Conservation (phyloP, 1,140 invertebrate genomes). For the Panulirus ornatus region DNA sequence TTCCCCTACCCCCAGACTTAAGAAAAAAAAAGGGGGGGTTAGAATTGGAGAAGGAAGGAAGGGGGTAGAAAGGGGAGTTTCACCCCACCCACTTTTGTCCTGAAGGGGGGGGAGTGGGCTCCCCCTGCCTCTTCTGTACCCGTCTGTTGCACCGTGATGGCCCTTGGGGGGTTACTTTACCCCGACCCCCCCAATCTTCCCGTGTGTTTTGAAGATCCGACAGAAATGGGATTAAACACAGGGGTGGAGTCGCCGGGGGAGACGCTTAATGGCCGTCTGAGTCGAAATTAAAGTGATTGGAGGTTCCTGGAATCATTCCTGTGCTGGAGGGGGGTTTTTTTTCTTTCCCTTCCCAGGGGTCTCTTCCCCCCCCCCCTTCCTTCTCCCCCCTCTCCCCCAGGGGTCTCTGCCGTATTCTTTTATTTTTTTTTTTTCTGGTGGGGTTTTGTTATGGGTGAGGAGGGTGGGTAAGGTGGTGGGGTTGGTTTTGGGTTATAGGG, state of each 20-base stretch:
- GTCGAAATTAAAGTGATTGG: slow-evolving; percentile 58
- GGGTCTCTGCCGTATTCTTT: neutral
- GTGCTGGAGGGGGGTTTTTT: slow-evolving; percentile 3
- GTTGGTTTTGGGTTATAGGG: neutral
- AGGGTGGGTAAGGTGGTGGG: too few relatives aligned
- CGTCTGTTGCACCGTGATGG: neutral
- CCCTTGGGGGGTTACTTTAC: neutral
- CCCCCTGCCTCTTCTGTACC: neutral
- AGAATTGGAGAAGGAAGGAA: neutral
- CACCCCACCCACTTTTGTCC: neutral
- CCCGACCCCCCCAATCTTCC: slow-evolving; percentile 23
- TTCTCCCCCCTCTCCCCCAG: neutral
- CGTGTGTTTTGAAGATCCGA: slow-evolving; percentile 55
- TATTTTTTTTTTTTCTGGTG: neutral
- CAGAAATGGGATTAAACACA: slow-evolving; percentile 48
- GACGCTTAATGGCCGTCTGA: slow-evolving; percentile 42
- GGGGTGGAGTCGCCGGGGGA: slow-evolving; percentile 37
- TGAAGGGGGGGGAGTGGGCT: neutral
- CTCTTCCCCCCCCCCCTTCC: neutral
- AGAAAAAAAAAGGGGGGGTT: neutral
- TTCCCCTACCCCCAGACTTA: neutral
- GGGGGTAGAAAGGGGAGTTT: neutral
- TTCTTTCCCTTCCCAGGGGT: neutral
- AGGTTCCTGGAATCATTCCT: slow-evolving; percentile 34
- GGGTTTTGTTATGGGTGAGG: neutral